Conservation (phyloP, 2,113 vertebrate genomes). For the Arenaria interpres region DNA sequence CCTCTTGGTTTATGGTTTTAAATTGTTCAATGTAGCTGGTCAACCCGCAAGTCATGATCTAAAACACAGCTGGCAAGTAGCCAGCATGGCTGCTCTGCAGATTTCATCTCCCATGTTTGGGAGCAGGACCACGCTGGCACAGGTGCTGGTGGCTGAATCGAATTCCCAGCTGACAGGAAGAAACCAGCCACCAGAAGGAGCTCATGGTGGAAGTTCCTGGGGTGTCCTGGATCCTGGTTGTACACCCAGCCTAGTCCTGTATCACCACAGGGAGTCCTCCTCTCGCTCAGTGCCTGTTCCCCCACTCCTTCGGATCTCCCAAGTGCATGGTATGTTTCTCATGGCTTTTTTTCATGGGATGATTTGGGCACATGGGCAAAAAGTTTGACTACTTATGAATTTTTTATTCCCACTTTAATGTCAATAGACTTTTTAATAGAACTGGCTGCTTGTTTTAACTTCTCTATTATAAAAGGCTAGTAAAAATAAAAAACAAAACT, state of each 20-base stretch:
- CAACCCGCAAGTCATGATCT: neutral
- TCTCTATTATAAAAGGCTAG: neutral
- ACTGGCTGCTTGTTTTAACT: neutral
- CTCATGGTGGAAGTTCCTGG: neutral
- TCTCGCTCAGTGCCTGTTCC: neutral
- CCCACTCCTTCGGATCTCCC: neutral
- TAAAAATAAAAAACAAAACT: neutral
- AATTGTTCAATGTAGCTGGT: neutral
- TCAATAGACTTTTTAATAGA: neutral
- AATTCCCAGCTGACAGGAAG: neutral
- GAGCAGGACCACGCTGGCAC: neutral
- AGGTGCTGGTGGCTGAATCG: neutral
- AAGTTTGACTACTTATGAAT: neutral
- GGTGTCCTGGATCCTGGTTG: neutral
- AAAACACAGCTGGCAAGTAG: neutral
- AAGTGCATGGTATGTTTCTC: neutral
- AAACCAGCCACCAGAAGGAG: neutral
- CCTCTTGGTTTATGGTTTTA: neutral
- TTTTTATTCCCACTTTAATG: neutral
- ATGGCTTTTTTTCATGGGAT: neutral
- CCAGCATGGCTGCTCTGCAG: rapidly evolving
- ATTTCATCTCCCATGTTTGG: neutral
- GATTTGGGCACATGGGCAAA: neutral
- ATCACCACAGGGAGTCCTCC: neutral
- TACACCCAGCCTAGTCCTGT: neutral